phyloP scores from a whole-genome alignment of 2,888 invertebrate genomes.

The Apodemia hepburni region DNA sequence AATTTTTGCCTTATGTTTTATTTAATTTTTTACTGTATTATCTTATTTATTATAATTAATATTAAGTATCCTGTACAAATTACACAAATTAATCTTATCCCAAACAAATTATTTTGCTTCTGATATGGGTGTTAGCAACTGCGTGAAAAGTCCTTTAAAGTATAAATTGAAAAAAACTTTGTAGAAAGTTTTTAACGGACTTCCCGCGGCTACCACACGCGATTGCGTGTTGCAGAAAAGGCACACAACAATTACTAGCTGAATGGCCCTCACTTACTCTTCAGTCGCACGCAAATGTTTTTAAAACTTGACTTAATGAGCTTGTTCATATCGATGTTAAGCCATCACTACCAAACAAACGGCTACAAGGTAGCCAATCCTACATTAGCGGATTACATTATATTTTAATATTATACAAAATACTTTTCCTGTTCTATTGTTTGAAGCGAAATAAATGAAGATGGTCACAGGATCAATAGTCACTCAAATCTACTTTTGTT shows the following conservation, averaged over 20 bases:
- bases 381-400: background rate
- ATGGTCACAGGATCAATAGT: too few relatives aligned
- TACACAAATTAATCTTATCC: too few relatives aligned
- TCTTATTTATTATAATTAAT: too few relatives aligned
- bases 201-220: conserved; percentile 39
- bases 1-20: too few relatives aligned
- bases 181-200: background rate
- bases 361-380: background rate
- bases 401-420: too few relatives aligned
- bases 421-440: too few relatives aligned
- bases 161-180: conserved; percentile 1
- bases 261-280: conserved; percentile 55
- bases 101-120: too few relatives aligned
- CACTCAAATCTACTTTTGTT: too few relatives aligned
- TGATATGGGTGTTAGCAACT: too few relatives aligned
- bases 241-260: conserved; percentile 58
- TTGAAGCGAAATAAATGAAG: too few relatives aligned
- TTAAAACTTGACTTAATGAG: conserved; percentile 39
- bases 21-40: too few relatives aligned
- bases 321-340: background rate
- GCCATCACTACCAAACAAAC: background rate
- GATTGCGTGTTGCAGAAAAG: conserved; percentile 63
- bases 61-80: too few relatives aligned
- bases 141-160: background rate
- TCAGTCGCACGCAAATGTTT: conserved; percentile 53